A percentile compares a stretch with the other conserved stretches of the same genome.
phyloP scores from a whole-genome alignment of 2,113 vertebrate species.

The Rattus norvegicus region DNA sequence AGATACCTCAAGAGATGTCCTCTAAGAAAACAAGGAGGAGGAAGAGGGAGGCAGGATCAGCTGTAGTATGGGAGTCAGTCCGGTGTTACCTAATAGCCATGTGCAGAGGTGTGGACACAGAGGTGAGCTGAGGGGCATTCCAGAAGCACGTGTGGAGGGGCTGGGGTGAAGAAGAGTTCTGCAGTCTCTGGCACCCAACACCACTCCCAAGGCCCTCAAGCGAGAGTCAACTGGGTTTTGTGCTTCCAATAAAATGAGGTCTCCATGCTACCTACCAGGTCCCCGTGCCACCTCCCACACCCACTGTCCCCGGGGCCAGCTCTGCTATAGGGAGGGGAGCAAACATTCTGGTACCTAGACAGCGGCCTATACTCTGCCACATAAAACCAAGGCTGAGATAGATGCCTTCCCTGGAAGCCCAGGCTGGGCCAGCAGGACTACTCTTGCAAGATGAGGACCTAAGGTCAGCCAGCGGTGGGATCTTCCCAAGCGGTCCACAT shows the following conservation, averaged over 20 bases:
- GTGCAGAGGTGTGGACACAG: fast-evolving
- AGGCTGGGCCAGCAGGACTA: not conserved
- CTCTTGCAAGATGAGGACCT: not conserved
- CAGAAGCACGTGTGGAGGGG: fast-evolving
- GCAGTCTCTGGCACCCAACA: not conserved
- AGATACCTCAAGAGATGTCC: no score
- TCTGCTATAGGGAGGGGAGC: not conserved
- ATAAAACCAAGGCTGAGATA: fast-evolving
- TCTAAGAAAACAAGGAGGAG: no score
- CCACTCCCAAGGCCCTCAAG: not conserved
- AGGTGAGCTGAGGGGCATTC: fast-evolving
- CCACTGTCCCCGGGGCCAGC: not conserved
- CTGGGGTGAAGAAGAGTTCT: fast-evolving
- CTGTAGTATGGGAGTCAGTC: no score
- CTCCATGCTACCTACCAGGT: no score
- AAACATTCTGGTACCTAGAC: not conserved
- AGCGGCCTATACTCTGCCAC: fast-evolving
- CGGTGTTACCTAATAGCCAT: fast-evolving
- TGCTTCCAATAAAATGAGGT: not conserved
- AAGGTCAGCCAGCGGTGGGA: not conserved
- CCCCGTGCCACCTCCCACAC: fast-evolving
- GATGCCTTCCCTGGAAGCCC: not conserved
- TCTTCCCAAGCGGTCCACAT: not conserved
- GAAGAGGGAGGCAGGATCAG: not conserved
- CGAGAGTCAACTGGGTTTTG: not conserved